Percentiles rank a stretch among this genome's conserved stretches.
Conservation (phyloP, 2,888 invertebrate genomes). For the Dicycla oo region DNA sequence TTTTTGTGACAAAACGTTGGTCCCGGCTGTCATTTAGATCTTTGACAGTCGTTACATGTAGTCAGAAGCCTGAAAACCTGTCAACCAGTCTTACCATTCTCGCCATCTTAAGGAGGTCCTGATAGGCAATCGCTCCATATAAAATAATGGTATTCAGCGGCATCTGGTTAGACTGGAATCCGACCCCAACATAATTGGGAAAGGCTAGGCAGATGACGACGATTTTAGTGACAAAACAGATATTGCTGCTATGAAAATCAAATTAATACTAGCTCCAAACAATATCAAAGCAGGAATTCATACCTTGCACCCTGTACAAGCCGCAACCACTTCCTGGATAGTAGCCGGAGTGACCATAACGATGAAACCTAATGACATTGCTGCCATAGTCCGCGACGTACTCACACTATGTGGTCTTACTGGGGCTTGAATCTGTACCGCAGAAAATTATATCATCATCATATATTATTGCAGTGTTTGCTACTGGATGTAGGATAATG, state of each 20-base stretch:
- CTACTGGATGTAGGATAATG: not conserved
- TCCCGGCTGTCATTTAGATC: not conserved
- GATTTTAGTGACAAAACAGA: not conserved
- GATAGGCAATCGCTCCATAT: not conserved
- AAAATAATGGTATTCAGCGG: not conserved
- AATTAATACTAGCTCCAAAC: slow-evolving; percentile 1
- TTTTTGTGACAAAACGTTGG: not conserved
- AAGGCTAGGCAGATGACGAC: too few species aligned
- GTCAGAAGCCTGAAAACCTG: too few species aligned
- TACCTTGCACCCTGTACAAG: slow-evolving; percentile 96
- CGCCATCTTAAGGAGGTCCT: not conserved
- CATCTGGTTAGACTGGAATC: not conserved
- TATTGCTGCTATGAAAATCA: not conserved
- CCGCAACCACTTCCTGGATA: slow-evolving; percentile 97
- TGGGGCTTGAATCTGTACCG: slow-evolving; percentile 79
- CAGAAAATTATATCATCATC: slow-evolving; percentile 29
- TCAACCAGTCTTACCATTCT: not conserved
- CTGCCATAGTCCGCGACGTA: slow-evolving; percentile 97
- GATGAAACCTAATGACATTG: slow-evolving; percentile 97
- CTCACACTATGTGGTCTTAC: slow-evolving; percentile 94
- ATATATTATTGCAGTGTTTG: slow-evolving; percentile 23
- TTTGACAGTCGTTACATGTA: not conserved
- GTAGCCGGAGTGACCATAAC: slow-evolving; percentile 98
- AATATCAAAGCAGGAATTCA: slow-evolving; percentile 40
- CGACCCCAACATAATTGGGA: not conserved